These are phyloP conservation scores for Sweltsa coloradensis DNA, from an alignment of 1,140 invertebrate genomes.

Conservation along the genomic window DNA sequence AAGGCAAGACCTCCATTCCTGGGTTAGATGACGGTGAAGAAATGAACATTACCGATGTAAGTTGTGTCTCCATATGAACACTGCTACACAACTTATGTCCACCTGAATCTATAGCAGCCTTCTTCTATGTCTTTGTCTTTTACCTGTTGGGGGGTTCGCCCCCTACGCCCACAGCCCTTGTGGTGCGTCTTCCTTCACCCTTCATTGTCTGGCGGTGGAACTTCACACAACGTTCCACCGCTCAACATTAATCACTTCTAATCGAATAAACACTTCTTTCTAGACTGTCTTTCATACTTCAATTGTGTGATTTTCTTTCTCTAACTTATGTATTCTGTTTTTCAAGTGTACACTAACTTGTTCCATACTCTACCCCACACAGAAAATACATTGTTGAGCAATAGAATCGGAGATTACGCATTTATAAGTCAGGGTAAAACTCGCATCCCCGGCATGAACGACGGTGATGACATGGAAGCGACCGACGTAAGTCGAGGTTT, in stretches of 20 bases:
- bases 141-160: neutral
- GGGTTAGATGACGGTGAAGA: constrained; percentile 52
- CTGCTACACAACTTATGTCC: neutral
- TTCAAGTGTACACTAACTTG: too few relatives aligned
- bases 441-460: constrained; percentile 87
- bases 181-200: too few relatives aligned
- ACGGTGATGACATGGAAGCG: constrained; percentile 76
- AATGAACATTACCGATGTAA: constrained; percentile 45
- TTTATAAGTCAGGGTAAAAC: constrained; percentile 86
- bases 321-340: too few relatives aligned
- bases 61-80: constrained; percentile 18
- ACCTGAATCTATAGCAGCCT: neutral
- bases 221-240: too few relatives aligned
- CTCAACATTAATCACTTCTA: too few relatives aligned
- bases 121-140: constrained; percentile 1
- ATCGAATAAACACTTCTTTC: too few relatives aligned
- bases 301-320: too few relatives aligned
- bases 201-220: too few relatives aligned
- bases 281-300: too few relatives aligned
- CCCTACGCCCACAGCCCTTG: neutral
- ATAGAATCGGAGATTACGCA: constrained; percentile 74
- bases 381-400: constrained; percentile 73
- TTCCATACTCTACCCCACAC: too few relatives aligned
- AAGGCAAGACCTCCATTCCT: constrained; percentile 40
- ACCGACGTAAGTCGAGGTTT: constrained; percentile 95